Conservation (phyloP, 1,140 invertebrate genomes). For the Tetramorium simillimum region DNA sequence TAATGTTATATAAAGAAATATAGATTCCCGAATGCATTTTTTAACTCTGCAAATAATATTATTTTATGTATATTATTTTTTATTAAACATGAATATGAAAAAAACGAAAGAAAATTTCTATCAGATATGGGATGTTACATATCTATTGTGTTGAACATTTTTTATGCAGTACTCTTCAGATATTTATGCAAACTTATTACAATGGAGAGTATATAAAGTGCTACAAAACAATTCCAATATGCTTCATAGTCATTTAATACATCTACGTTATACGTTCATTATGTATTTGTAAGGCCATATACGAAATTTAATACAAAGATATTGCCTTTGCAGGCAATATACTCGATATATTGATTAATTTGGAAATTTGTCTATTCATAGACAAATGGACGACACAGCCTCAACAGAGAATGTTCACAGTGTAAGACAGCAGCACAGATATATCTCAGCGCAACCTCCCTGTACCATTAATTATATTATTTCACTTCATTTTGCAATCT, state of each 20-base stretch:
- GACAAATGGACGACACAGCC: constrained; percentile 81
- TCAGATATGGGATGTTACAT: constrained; percentile 65
- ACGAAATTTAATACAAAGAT: constrained; percentile 77
- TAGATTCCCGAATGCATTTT: not conserved
- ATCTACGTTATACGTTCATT: constrained; percentile 70
- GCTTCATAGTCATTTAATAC: constrained; percentile 70
- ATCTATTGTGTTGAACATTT: constrained; percentile 73
- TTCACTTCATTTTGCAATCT: constrained; percentile 38
- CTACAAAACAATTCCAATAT: constrained; percentile 83
- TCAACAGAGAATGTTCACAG: constrained; percentile 83
- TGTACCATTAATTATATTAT: constrained; percentile 73
- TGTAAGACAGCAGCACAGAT: constrained; percentile 78
- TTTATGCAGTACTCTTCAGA: constrained; percentile 69
- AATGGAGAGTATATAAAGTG: constrained; percentile 81
- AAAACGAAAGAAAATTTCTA: constrained; percentile 26
- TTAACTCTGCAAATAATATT: not conserved
- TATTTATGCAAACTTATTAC: constrained; percentile 78
- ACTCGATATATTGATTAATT: constrained; percentile 75
- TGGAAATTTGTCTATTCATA: constrained; percentile 75
- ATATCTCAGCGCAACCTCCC: constrained; percentile 79
- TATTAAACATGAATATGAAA: not conserved
- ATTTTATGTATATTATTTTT: not conserved
- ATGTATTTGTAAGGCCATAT: constrained; percentile 81
- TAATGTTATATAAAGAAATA: not conserved
- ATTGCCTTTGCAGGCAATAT: constrained; percentile 69